These are phyloP conservation scores for Carassius gibelio DNA, from an alignment of 2,113 vertebrate genomes.

Conservation along the genomic window DNA sequence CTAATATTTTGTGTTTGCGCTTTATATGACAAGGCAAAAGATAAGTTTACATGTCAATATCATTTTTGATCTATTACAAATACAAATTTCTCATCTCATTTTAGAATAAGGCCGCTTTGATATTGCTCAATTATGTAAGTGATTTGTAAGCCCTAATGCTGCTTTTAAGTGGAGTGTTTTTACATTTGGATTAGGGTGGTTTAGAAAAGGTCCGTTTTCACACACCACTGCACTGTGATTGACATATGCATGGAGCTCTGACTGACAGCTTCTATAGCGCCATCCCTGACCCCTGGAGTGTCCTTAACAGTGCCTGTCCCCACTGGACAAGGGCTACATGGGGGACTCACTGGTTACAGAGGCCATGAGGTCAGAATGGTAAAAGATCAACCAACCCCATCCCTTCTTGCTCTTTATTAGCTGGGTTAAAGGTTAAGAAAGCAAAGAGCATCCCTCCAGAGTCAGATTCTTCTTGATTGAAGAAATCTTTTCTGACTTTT, in stretches of 20 bases:
- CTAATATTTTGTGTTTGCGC: neutral
- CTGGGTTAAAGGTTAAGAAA: constrained; percentile 66
- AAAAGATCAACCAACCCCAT: constrained; percentile 55
- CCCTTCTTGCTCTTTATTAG: constrained; percentile 61
- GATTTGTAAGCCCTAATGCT: constrained; percentile 39
- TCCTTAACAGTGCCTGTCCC: constrained; percentile 61
- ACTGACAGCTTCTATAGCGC: constrained; percentile 72
- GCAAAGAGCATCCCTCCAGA: constrained; percentile 66
- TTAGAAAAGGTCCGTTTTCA: constrained; percentile 30
- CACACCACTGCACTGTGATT: constrained; percentile 60
- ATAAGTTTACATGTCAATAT: neutral
- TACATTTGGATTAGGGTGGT: constrained; percentile 42
- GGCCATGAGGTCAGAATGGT: constrained; percentile 53
- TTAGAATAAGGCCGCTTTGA: neutral
- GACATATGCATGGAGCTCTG: constrained; percentile 69
- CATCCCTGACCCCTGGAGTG: constrained; percentile 60
- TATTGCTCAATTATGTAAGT: constrained; percentile 29
- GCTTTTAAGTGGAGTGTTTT: constrained; percentile 25
- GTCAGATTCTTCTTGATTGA: constrained; percentile 42
- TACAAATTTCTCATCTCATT: neutral
- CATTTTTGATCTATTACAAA: neutral
- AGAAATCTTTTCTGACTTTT: constrained; percentile 23
- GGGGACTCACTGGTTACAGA: constrained; percentile 47
- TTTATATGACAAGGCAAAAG: neutral
- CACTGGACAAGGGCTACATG: constrained; percentile 61